Evolutionary conservation across 2,113 vertebrate species (phyloP).

Genomic region (Pygoscelis antarcticus): DNA sequence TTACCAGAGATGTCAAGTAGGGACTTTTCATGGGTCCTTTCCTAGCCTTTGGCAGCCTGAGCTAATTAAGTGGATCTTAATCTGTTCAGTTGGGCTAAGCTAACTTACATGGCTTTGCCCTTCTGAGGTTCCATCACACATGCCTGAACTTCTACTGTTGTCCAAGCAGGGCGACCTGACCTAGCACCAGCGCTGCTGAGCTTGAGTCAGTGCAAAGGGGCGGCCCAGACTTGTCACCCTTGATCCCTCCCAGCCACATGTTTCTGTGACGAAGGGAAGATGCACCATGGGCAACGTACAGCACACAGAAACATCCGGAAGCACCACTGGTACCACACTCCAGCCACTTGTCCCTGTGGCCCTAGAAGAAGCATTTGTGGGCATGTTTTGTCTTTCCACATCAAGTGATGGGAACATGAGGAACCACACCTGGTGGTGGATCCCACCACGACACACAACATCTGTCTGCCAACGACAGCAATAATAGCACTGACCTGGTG

Average conservation of each 20-base stretch:
- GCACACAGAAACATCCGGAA: accelerated
- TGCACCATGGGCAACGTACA: not conserved
- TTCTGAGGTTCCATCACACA: not conserved
- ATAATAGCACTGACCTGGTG: not conserved
- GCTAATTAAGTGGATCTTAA: not conserved
- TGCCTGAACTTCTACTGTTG: accelerated
- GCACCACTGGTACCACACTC: accelerated
- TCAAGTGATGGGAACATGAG: not conserved
- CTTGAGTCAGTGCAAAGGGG: not conserved
- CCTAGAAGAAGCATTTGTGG: not conserved
- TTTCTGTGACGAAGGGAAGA: not conserved
- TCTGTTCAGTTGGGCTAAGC: accelerated
- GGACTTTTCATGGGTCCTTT: not conserved
- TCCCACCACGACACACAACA: not conserved
- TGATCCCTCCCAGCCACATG: not conserved
- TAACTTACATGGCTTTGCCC: too few relatives aligned
- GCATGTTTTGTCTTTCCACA: not conserved
- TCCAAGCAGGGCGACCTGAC: not conserved
- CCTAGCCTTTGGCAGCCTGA: not conserved
- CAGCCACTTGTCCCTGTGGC: too few relatives aligned
- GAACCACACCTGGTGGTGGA: not conserved
- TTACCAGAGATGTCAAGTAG: not conserved
- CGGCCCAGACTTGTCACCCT: not conserved
- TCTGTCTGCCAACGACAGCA: not conserved
- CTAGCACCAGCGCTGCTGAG: accelerated